Conservation (phyloP, 1,140 invertebrate species). For the Drosophila auraria region DNA sequence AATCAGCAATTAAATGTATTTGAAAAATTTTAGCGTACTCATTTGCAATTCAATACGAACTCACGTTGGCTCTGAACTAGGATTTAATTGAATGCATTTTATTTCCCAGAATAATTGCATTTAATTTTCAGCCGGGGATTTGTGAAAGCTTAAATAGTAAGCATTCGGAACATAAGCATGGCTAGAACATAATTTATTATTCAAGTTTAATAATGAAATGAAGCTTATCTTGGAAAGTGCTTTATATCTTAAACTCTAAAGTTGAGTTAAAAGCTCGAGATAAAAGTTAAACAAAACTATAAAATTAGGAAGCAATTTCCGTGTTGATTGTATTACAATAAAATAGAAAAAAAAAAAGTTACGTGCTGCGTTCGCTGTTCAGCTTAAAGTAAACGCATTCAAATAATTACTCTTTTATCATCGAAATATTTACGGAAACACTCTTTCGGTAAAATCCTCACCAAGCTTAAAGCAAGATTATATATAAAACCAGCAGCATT, state of each 20-base stretch:
- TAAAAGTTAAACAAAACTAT: not conserved
- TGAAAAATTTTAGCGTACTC: constrained; percentile 15
- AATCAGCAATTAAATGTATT: constrained; percentile 16
- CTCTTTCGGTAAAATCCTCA: not conserved
- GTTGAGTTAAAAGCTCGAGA: not conserved
- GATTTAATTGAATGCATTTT: constrained; percentile 38
- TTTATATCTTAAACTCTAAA: not conserved
- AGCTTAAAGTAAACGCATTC: not conserved
- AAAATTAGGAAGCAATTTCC: not conserved
- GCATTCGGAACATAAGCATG: constrained; percentile 10
- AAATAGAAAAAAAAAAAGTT: not conserved
- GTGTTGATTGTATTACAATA: not conserved
- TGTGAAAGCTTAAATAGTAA: constrained; percentile 26
- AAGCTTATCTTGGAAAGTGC: not conserved
- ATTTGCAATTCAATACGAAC: constrained; percentile 33
- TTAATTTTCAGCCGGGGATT: constrained; percentile 27
- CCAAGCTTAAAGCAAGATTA: constrained; percentile 1
- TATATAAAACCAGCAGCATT: not conserved
- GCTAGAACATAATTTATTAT: constrained; percentile 5
- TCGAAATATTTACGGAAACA: not conserved
- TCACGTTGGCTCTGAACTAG: constrained; percentile 8
- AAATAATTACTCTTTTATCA: not conserved
- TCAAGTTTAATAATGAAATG: constrained; percentile 7
- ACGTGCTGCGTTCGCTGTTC: too few species aligned
- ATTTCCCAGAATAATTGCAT: constrained; percentile 18